phyloP scores from a whole-genome alignment of 2,113 vertebrate species.

The Corythornis madagascariensis region DNA sequence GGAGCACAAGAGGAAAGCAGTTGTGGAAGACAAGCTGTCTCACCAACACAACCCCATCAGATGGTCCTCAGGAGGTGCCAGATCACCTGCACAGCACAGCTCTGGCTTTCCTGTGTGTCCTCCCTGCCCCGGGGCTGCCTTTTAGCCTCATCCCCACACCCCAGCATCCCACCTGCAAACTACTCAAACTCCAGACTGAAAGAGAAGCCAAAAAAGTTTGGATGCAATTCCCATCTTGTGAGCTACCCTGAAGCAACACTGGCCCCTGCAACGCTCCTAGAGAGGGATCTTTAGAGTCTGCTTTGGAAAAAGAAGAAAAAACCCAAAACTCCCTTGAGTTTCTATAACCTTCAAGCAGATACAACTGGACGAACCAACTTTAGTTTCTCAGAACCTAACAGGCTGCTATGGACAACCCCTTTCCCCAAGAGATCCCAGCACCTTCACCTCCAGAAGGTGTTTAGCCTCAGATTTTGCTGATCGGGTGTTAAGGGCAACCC shows the following conservation, averaged over 20 bases:
- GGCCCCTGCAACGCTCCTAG: neutral
- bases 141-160: neutral
- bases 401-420: neutral
- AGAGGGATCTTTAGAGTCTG: neutral
- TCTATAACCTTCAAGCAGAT: neutral
- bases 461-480: too few relatives aligned
- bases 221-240: neutral
- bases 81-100: fast-evolving
- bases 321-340: neutral
- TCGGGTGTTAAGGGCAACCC: neutral
- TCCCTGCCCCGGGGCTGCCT: too few relatives aligned
- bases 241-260: neutral
- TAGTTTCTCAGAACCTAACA: neutral
- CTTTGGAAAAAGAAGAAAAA: neutral
- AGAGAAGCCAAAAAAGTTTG: neutral
- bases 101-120: too few relatives aligned
- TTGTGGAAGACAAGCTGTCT: neutral
- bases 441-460: neutral
- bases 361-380: neutral
- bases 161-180: neutral
- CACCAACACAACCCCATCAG: fast-evolving
- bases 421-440: neutral
- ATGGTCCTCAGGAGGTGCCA: neutral
- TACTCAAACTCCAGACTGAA: neutral
- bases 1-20: fast-evolving